These are phyloP conservation scores for Hassar affinis DNA, from an alignment of 2,113 vertebrate genomes.

Conservation along the genomic window DNA sequence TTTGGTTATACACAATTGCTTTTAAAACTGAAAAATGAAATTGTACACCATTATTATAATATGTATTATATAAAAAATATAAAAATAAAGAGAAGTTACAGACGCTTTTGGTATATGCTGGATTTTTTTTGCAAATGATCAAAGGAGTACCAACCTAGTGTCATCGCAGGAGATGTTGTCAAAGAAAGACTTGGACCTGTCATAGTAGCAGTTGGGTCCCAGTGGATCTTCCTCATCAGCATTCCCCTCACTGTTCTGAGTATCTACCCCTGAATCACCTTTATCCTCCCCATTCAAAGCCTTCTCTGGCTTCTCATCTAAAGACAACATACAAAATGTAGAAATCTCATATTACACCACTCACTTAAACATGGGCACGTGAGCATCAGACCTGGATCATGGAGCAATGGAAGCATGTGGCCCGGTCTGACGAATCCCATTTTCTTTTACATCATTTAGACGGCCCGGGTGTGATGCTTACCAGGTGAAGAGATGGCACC, in stretches of 20 bases:
- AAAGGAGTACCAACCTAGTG: conserved; percentile 70
- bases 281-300: conserved; percentile 90
- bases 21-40: too few species aligned
- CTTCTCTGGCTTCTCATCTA: conserved; percentile 91
- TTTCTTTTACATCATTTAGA: too few species aligned
- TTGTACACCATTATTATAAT: too few species aligned
- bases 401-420: too few species aligned
- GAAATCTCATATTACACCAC: not conserved
- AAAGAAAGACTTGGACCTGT: conserved; percentile 98
- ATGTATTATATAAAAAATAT: too few species aligned
- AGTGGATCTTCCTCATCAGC: conserved; percentile 85
- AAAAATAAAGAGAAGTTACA: not conserved
- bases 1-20: not conserved
- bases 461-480: too few species aligned
- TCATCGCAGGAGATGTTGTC: conserved; percentile 96
- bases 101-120: not conserved
- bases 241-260: conserved; percentile 83
- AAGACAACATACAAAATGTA: not conserved
- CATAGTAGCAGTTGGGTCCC: conserved; percentile 88
- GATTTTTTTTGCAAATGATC: not conserved
- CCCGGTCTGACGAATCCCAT: too few species aligned
- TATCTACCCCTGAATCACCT: conserved; percentile 83
- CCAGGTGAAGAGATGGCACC: too few species aligned
- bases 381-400: too few species aligned
- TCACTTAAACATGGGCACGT: too few species aligned